Evolutionary conservation across 2,888 invertebrate genomes (phyloP).

Genomic region (Cristatella mucedo): DNA sequence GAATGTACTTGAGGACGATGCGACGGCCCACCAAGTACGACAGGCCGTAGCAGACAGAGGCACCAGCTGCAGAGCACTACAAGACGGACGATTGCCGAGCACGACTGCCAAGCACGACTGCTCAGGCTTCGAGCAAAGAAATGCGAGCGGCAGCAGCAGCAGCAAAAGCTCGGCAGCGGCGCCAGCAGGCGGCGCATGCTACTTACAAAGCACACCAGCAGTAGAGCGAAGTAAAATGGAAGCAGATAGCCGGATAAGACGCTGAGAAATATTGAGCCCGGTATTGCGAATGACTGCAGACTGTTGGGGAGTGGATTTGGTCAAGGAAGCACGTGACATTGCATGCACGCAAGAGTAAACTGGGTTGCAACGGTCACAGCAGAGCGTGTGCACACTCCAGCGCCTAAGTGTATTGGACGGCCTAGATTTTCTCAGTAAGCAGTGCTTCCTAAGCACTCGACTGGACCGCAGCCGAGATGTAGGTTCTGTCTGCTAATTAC

Average conservation of each 20-base stretch:
- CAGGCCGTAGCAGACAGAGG: conserved; percentile 79
- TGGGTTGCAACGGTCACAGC: too few relatives aligned
- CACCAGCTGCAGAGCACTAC: conserved; percentile 81
- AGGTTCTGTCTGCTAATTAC: too few relatives aligned
- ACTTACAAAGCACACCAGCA: conserved; percentile 50
- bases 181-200: neutral
- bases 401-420: too few relatives aligned
- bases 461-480: too few relatives aligned
- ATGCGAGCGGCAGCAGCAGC: too few relatives aligned
- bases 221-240: conserved; percentile 72
- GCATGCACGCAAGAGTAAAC: too few relatives aligned
- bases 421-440: too few relatives aligned
- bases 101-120: conserved; percentile 10
- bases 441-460: too few relatives aligned
- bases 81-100: neutral
- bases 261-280: conserved; percentile 91
- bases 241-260: conserved; percentile 92
- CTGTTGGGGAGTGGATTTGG: too few relatives aligned
- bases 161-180: neutral
- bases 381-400: too few relatives aligned
- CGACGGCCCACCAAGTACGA: conserved; percentile 75
- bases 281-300: conserved; percentile 96
- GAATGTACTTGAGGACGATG: conserved; percentile 70
- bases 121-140: too few relatives aligned
- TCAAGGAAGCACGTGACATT: too few relatives aligned